Conservation (phyloP, 2,888 invertebrate genomes). For the Pecten maximus region DNA sequence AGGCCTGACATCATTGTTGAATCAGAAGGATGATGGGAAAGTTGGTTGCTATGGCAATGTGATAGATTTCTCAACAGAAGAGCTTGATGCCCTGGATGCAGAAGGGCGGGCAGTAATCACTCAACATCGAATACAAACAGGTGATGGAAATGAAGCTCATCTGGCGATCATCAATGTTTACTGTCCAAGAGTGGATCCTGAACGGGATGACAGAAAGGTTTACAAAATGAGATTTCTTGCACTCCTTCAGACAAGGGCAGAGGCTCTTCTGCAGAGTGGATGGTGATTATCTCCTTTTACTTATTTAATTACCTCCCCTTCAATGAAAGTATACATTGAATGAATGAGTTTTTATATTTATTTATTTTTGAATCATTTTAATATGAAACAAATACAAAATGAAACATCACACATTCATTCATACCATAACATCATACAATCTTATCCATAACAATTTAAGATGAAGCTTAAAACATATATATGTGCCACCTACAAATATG, state of each 20-base stretch:
- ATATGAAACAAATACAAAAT: too few species aligned
- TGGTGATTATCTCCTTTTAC: constrained; percentile 68
- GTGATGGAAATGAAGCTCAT: constrained; percentile 62
- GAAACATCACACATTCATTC: too few species aligned
- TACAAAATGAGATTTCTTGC: constrained; percentile 83
- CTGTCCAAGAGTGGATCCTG: constrained; percentile 84
- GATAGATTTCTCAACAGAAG: constrained; percentile 78
- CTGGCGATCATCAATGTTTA: constrained; percentile 84
- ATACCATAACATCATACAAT: too few species aligned
- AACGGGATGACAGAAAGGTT: constrained; percentile 81
- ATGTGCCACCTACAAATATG: too few species aligned
- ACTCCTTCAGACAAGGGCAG: constrained; percentile 82
- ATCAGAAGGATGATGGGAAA: constrained; percentile 59
- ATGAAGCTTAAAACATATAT: too few species aligned
- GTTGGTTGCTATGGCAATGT: constrained; percentile 80
- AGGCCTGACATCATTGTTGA: constrained; percentile 80
- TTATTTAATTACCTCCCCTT: neutral
- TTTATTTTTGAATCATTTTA: too few species aligned
- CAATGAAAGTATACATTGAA: too few species aligned
- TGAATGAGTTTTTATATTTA: too few species aligned
- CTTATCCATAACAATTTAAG: too few species aligned
- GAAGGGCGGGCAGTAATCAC: constrained; percentile 84
- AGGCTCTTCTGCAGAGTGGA: constrained; percentile 80
- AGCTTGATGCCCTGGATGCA: constrained; percentile 82
- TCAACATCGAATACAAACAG: constrained; percentile 81